Conservation (phyloP, 2,888 invertebrate genomes). For the Chrysopilus asiliformis region DNA sequence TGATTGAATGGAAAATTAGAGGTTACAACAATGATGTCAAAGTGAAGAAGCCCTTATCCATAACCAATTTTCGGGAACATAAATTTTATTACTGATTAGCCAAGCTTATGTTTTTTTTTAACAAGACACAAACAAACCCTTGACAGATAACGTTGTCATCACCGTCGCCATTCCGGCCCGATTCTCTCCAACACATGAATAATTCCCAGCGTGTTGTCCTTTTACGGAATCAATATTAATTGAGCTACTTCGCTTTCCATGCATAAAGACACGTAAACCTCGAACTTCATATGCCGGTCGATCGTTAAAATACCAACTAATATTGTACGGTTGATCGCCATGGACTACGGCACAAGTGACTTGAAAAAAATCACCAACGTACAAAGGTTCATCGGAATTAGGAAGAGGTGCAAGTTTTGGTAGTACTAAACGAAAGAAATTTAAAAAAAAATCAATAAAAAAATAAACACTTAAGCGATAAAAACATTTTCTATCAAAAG, state of each 20-base stretch:
- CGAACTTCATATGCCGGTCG: slow-evolving; percentile 23
- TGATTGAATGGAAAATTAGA: not conserved
- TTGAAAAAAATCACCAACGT: slow-evolving; percentile 48
- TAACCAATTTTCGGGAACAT: not conserved
- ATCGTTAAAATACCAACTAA: slow-evolving; percentile 59
- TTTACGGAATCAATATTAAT: slow-evolving; percentile 47
- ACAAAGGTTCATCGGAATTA: slow-evolving; percentile 49
- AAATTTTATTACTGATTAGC: not conserved
- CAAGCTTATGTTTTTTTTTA: too few species aligned
- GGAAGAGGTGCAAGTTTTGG: slow-evolving; percentile 51
- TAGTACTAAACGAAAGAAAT: slow-evolving; percentile 38
- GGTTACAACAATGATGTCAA: too few species aligned
- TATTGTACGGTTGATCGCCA: slow-evolving; percentile 66
- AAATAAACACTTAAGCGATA: not conserved
- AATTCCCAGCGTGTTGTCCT: slow-evolving; percentile 55
- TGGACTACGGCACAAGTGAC: slow-evolving; percentile 53
- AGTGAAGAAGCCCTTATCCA: too few species aligned
- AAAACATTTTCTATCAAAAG: slow-evolving; percentile 1
- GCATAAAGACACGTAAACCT: slow-evolving; percentile 28
- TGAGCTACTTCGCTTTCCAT: slow-evolving; percentile 47
- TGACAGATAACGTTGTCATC: slow-evolving; percentile 27
- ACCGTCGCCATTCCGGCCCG: slow-evolving; percentile 40
- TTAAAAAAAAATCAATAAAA: slow-evolving; percentile 1
- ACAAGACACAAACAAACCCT: slow-evolving; percentile 35
- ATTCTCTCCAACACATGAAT: slow-evolving; percentile 57